Evolutionary conservation across 2,113 vertebrate species (phyloP).

Genomic region (Speoplatyrhinus poulsoni): DNA sequence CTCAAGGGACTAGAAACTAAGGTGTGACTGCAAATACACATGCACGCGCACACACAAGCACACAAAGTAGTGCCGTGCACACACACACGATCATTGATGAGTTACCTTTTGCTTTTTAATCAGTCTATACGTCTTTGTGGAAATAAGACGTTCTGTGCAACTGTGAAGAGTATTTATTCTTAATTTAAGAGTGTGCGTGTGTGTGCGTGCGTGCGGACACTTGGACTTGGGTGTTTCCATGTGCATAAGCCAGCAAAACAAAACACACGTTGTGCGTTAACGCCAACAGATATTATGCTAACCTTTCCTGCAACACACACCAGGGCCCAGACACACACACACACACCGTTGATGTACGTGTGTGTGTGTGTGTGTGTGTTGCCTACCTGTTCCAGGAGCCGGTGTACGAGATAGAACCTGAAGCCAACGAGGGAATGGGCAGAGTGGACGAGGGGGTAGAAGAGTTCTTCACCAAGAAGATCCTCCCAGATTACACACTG

Average conservation of each 20-base stretch:
- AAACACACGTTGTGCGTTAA: too few relatives aligned
- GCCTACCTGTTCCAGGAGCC: constrained; percentile 73
- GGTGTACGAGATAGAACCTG: constrained; percentile 81
- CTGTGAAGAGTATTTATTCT: too few relatives aligned
- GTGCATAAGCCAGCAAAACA: neutral
- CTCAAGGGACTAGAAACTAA: neutral
- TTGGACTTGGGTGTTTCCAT: too few relatives aligned
- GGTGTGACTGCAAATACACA: constrained; percentile 1
- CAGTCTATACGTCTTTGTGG: neutral
- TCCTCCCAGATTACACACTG: constrained; percentile 84
- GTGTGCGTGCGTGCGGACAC: too few relatives aligned
- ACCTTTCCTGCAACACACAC: neutral
- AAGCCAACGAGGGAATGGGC: constrained; percentile 83
- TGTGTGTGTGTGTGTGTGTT: constrained; percentile 5
- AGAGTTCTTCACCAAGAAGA: constrained; percentile 94
- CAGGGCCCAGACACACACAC: neutral
- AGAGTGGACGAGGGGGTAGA: constrained; percentile 93
- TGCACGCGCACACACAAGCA: neutral
- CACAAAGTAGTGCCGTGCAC: neutral
- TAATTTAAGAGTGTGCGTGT: too few relatives aligned
- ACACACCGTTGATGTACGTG: neutral
- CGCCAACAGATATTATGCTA: neutral
- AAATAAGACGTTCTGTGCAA: too few relatives aligned
- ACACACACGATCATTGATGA: neutral
- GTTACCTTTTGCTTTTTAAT: neutral